Evolutionary conservation across 2,797 vertebrate genomes (phyloP), one percentile per base, ranked within the genome.

Genomic region (Synaphobranchus kaupii): DNA sequence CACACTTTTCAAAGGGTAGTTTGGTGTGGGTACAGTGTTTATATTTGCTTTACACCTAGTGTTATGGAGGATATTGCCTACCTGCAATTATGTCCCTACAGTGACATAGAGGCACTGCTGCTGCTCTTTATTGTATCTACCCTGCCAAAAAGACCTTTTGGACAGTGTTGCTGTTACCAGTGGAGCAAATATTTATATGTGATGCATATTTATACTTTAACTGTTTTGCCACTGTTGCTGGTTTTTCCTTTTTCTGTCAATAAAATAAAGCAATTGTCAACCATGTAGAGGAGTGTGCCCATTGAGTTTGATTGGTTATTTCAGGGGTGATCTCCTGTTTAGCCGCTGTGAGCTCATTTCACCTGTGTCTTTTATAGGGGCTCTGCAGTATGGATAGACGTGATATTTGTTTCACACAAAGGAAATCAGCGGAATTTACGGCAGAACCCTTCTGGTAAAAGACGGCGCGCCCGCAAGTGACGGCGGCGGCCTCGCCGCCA

Each of bases 231-330:
- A 58, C 10, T 39, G 28, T 83, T 31, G 4, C 25, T 52, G 52
- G 10, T 22, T 13, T 28, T 58, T 31, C 1, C 52, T 20, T 22
- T 17, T 81, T 58, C 13, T 28, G 28, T 84, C 28, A 84, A 34
- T 84, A 34, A 84, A 84, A 84, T 84, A 44, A 84, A 76, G 54
- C 2, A 31, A 22, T 63, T 84, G 1, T 56, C 20, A 60, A 44
- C 12, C 54, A 84, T 39, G 34, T 58, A 15, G 7, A 60, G 54
- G 28, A 25, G 31, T 8, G 54, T 34, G 12, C 28, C 20, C 22
- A 28, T 44, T 25, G 25, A 56, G 50, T 34, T 84, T 84, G 31
- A 20, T 44, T 58, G 52, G 15, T 84, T n/a, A 1, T 28, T 52
- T n/a, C 17, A 31, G n/a, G 39, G 81, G 25, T 20, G 1, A 7